Evolutionary conservation across 2,797 vertebrate genomes (phyloP).

Genomic region (Channallabes apus): DNA sequence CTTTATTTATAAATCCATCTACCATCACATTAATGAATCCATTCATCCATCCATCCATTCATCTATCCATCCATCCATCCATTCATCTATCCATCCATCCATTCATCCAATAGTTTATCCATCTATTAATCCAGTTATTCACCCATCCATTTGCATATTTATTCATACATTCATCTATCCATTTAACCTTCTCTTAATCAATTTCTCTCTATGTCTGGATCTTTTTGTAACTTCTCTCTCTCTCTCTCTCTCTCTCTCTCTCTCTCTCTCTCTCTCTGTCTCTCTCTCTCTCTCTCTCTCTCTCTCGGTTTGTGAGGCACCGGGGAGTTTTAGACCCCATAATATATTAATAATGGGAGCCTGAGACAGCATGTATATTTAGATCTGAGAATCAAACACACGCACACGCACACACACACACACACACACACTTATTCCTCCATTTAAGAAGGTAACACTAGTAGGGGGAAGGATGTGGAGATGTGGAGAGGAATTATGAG

Average conservation of each 20-base stretch:
- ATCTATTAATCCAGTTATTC: background rate
- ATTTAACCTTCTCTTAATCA: background rate
- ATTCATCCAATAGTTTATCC: background rate
- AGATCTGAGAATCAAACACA: constrained; percentile 48
- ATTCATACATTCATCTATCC: too few species aligned
- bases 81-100: background rate
- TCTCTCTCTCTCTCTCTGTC: constrained; percentile 63
- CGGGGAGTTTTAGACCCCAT: constrained; percentile 10
- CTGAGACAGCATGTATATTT: constrained; percentile 43
- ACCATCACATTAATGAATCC: background rate
- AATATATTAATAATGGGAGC: constrained; percentile 26
- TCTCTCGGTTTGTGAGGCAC: background rate
- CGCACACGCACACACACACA: constrained; percentile 12
- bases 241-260: constrained; percentile 53
- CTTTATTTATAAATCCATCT: background rate
- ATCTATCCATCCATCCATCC: background rate
- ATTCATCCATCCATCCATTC: too few species aligned
- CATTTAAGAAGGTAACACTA: constrained; percentile 18
- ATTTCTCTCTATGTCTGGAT: constrained; percentile 28
- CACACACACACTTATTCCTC: background rate
- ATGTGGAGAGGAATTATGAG: too few species aligned
- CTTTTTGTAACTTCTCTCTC: background rate
- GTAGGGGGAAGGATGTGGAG: too few species aligned
- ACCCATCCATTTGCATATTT: background rate
- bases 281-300: constrained; percentile 23